phyloP scores from a whole-genome alignment of 1,140 invertebrate genomes.

The Augochlora pura region DNA sequence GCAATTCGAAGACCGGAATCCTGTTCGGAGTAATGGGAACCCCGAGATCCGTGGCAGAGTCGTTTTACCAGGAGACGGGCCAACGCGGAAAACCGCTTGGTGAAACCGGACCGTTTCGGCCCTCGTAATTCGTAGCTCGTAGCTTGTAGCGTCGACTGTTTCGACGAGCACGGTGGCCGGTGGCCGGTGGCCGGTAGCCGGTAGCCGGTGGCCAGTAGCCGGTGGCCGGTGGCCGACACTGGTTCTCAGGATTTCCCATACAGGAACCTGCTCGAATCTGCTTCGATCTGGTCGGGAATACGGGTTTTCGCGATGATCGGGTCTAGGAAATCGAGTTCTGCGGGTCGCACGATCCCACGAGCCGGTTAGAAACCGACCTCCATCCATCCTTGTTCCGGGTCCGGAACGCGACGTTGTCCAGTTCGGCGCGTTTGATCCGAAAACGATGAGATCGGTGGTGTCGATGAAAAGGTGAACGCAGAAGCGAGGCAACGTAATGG shows the following conservation, averaged over 20 bases:
- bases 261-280: constrained; percentile 45
- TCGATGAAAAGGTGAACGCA: neutral
- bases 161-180: constrained; percentile 55
- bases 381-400: too few relatives aligned
- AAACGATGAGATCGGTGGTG: neutral
- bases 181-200: constrained; percentile 43
- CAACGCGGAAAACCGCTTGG: constrained; percentile 58
- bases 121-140: constrained; percentile 52
- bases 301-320: constrained; percentile 66
- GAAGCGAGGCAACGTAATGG: constrained; percentile 18
- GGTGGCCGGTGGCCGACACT: constrained; percentile 51
- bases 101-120: constrained; percentile 71
- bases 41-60: neutral
- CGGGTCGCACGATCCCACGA: constrained; percentile 33
- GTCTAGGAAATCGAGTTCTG: constrained; percentile 65
- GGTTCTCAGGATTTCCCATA: constrained; percentile 54
- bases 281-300: constrained; percentile 51
- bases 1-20: neutral
- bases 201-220: neutral
- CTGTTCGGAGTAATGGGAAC: neutral
- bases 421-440: too few relatives aligned
- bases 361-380: neutral
- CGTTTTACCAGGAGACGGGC: neutral
- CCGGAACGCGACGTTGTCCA: too few relatives aligned
- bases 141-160: constrained; percentile 26